These are phyloP conservation scores for Porites divaricata DNA, from an alignment of 92 coral and sea anemone species.

Conservation along the genomic window DNA sequence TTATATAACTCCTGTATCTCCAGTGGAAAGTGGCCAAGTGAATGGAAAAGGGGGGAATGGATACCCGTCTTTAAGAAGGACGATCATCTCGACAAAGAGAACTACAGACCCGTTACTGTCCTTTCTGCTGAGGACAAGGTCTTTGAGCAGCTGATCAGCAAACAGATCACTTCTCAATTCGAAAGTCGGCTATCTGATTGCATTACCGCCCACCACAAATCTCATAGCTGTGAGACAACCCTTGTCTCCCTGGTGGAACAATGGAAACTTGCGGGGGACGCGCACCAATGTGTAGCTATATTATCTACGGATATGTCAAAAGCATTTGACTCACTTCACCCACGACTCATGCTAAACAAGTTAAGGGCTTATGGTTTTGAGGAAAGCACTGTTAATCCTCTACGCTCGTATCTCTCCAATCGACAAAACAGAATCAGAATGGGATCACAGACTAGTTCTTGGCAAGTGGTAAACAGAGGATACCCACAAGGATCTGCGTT, in stretches of 20 bases:
- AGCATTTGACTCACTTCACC: too few species aligned
- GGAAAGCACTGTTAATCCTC: constrained; percentile 3
- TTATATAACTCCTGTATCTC: too few species aligned
- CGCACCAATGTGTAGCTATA: too few species aligned
- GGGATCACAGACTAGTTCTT: constrained; percentile 14
- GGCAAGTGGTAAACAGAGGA: constrained; percentile 35
- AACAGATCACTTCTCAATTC: constrained; percentile 43
- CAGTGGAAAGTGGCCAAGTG: too few species aligned
- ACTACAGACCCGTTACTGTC: constrained; percentile 47
- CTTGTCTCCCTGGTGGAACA: too few species aligned
- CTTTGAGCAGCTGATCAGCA: constrained; percentile 42
- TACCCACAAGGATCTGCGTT: constrained; percentile 47
- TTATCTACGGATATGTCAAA: too few species aligned
- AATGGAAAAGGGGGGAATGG: too few species aligned
- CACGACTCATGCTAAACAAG: constrained; percentile 10
- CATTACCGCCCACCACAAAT: constrained; percentile 38
- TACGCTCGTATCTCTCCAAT: constrained; percentile 8
- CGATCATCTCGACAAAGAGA: too few species aligned
- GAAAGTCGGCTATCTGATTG: constrained; percentile 41
- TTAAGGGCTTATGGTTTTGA: constrained; percentile 22
- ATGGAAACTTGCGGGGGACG: too few species aligned
- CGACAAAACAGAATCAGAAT: too few species aligned
- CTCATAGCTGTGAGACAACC: constrained; percentile 53
- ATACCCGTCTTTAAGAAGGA: too few species aligned
- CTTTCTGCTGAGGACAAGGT: constrained; percentile 30